Conservation (phyloP, 92 coral and sea anemone genomes). For the Paragorgia papillata region DNA sequence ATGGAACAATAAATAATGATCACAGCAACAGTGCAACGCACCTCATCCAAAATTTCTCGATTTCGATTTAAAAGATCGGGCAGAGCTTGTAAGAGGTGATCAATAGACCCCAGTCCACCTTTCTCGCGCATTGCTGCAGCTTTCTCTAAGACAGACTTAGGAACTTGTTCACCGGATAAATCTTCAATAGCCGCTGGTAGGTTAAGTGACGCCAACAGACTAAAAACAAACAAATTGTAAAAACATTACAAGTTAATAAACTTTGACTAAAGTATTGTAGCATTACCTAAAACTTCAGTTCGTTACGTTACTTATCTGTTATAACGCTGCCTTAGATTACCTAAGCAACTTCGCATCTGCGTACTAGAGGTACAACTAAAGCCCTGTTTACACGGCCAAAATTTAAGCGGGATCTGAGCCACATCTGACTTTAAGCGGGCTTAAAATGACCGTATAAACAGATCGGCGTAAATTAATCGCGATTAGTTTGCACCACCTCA, state of each 20-base stretch:
- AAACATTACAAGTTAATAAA: background rate
- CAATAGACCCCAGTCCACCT: constrained; percentile 86
- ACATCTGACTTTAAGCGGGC: too few species aligned
- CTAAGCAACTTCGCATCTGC: too few species aligned
- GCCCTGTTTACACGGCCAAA: too few species aligned
- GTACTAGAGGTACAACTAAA: too few species aligned
- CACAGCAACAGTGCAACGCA: constrained; percentile 3
- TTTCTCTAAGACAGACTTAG: constrained; percentile 90
- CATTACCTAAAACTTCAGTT: too few species aligned
- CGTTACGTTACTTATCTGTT: too few species aligned
- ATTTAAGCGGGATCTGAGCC: too few species aligned
- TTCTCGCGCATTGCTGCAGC: constrained; percentile 78
- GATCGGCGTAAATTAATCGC: too few species aligned
- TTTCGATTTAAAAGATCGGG: constrained; percentile 89
- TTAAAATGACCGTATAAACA: too few species aligned
- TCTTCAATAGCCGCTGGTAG: constrained; percentile 98
- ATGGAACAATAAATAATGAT: too few species aligned
- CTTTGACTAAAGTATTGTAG: background rate
- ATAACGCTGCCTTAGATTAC: too few species aligned
- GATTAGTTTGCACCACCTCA: too few species aligned
- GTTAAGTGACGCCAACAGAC: constrained; percentile 87
- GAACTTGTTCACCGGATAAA: constrained; percentile 90
- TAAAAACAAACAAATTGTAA: constrained; percentile 17
- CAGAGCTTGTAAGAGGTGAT: constrained; percentile 77
- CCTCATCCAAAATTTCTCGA: constrained; percentile 94